Evolutionary conservation across 23 tunicate genomes (phyloP).

Genomic region (Diplosoma virens): DNA sequence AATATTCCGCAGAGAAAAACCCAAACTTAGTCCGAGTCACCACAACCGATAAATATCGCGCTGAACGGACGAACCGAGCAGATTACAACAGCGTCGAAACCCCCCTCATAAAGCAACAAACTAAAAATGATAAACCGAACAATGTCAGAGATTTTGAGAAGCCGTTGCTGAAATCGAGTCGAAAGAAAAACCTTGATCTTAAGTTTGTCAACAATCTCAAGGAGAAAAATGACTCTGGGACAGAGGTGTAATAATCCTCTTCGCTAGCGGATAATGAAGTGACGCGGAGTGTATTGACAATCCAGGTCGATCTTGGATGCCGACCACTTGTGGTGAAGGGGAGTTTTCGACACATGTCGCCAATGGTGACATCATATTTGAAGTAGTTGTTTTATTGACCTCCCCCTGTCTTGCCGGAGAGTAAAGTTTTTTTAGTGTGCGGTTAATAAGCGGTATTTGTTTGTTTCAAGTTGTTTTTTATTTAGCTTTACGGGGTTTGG

Average conservation of each 20-base stretch:
- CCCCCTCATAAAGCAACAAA: neutral
- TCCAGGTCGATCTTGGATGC: no score
- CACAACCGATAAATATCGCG: neutral
- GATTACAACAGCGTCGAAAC: neutral
- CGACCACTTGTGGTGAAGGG: no score
- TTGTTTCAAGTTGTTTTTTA: no score
- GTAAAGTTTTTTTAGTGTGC: no score
- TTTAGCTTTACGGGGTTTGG: no score
- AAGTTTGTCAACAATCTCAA: constrained; percentile 64
- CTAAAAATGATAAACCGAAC: neutral
- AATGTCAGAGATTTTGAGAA: neutral
- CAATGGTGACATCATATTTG: no score
- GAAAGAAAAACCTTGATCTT: constrained; percentile 22
- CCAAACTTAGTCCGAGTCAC: neutral
- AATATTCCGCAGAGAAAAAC: neutral
- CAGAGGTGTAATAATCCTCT: constrained; percentile 90
- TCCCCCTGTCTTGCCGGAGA: no score
- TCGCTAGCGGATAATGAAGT: no score
- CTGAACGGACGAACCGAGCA: neutral
- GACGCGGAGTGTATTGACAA: no score
- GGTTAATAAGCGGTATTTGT: no score
- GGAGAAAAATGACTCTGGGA: constrained; percentile 65
- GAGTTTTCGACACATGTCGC: no score
- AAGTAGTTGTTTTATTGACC: no score
- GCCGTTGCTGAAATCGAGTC: constrained; percentile 16